Evolutionary conservation across 2,113 vertebrate species (phyloP).

Genomic region (Psophia crepitans): DNA sequence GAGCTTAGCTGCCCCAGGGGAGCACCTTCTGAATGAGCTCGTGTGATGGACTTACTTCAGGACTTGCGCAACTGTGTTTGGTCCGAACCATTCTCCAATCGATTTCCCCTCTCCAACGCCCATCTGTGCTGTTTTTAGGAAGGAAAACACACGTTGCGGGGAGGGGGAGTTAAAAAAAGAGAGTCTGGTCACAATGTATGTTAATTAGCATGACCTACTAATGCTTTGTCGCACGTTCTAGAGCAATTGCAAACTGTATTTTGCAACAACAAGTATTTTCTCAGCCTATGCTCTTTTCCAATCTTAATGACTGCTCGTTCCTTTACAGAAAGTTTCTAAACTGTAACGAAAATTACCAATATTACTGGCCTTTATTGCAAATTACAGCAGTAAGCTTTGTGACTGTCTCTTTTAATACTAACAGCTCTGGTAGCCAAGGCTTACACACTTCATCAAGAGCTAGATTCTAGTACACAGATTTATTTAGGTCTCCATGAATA

Average conservation of each 20-base stretch:
- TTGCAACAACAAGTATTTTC: neutral
- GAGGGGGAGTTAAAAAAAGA: neutral
- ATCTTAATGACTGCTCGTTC: neutral
- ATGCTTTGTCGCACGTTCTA: neutral
- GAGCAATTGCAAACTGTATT: neutral
- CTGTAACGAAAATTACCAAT: neutral
- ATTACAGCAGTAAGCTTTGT: neutral
- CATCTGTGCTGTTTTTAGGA: slow-evolving; percentile 90
- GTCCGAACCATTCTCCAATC: slow-evolving; percentile 98
- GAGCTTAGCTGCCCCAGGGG: neutral
- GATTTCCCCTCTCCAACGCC: slow-evolving; percentile 98
- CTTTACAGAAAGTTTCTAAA: neutral
- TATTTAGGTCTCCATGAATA: neutral
- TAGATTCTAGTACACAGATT: neutral
- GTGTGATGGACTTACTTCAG: slow-evolving; percentile 87
- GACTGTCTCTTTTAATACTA: neutral
- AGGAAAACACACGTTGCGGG: slow-evolving; percentile 10
- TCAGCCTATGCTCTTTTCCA: neutral
- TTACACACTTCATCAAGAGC: neutral
- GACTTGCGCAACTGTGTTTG: slow-evolving; percentile 98
- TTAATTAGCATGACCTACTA: neutral
- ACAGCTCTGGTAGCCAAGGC: neutral
- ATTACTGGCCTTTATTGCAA: neutral
- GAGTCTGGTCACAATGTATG: neutral
- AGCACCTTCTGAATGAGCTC: neutral